Evolutionary conservation across 2,888 invertebrate species (phyloP), one percentile per base, ranked within the genome.

Genomic region (Pegoplata infirma): DNA sequence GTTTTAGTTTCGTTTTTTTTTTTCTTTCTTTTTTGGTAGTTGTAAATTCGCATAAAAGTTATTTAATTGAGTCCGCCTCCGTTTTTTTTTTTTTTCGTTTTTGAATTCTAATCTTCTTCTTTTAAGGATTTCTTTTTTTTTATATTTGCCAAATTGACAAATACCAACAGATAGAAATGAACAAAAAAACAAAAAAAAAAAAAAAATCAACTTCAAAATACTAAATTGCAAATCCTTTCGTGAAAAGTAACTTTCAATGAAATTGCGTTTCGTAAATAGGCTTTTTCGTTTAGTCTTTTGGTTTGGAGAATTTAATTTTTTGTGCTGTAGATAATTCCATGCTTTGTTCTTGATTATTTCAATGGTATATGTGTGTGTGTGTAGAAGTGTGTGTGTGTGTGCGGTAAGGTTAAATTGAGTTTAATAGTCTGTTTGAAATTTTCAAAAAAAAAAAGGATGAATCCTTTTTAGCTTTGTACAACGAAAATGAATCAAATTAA

Each of bases 51-150:
- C 72, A 68, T 40, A 79, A 76, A 81, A 79, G 76, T 81, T 79
- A 71, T 79, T 79, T 76, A 78, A 79, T 81, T 79, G 78, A 81
- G 81, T 81, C 81, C 76, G 71, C 79, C 78, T 67, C 47, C 73
- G 32, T 66, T 55, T 63, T n/a, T n/a, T n/a, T n/a, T n/a, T n/a
- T n/a, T n/a, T n/a, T n/a, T n/a, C n/a, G n/a, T n/a, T n/a, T 56
- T 58, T 17, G 12, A 23, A 36, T 8, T 19, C 47, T 12, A 12
- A 23, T 28, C 21, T 32, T 44, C 5, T 40, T 14, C 40, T 10
- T 51, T 16, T 58, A 51, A 23, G 10, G 46, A 8, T 2, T 17
- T 46, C 21, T 55, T 49, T 73, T 64, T 66, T 44, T 66, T n/a
- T n/a, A n/a, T n/a, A n/a, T n/a, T 14, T 59, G 66, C 53, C 67